These are phyloP conservation scores for Caenorhabditis zanzibari DNA, from an alignment of 2,888 invertebrate species.

Conservation along the genomic window DNA sequence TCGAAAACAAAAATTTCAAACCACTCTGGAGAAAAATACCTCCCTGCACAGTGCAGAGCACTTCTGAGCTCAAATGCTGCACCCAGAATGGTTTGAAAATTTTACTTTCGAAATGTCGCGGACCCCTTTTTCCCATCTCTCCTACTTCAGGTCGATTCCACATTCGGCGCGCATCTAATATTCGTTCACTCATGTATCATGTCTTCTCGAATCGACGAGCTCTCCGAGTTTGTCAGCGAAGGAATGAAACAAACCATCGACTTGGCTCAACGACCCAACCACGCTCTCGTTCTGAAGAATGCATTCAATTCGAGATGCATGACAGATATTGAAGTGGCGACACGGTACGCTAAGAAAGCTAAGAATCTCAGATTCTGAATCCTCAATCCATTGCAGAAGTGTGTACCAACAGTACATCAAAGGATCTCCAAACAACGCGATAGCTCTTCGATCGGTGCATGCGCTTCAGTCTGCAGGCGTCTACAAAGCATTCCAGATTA, in stretches of 20 bases:
- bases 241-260: slow-evolving; percentile 47
- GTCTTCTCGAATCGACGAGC: slow-evolving; percentile 39
- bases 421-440: slow-evolving; percentile 14
- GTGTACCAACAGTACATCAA: slow-evolving; percentile 35
- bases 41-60: no score
- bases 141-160: slow-evolving; percentile 15
- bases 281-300: slow-evolving; percentile 46
- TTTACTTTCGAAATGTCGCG: no score
- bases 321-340: slow-evolving; percentile 54
- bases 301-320: slow-evolving; percentile 50
- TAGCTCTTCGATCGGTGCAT: slow-evolving; percentile 61
- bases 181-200: slow-evolving; percentile 63
- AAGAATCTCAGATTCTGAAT: background rate
- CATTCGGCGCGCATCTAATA: slow-evolving; percentile 47
- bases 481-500: slow-evolving; percentile 44
- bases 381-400: background rate
- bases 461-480: slow-evolving; percentile 53
- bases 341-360: slow-evolving; percentile 10
- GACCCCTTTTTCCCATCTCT: no score
- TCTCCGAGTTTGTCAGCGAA: slow-evolving; percentile 49
- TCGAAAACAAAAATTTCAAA: no score
- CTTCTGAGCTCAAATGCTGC: no score
- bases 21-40: no score
- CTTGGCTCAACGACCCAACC: slow-evolving; percentile 22
- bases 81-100: no score